Evolutionary conservation across 2,113 vertebrate species (phyloP).

Genomic region (Rhabdornis inornatus): DNA sequence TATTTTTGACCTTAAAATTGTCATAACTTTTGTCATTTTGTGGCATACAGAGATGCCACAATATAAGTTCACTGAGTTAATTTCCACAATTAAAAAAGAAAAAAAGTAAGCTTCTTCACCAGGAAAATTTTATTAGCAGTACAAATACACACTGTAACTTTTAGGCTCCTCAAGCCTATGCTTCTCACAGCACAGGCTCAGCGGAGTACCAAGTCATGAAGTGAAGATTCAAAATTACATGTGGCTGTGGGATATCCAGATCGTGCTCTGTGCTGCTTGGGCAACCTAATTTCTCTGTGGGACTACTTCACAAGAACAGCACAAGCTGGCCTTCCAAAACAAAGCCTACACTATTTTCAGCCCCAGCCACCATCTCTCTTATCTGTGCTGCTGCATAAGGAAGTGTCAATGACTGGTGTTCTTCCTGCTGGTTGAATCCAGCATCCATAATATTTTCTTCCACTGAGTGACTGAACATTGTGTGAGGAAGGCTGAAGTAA

Average conservation of each 20-base stretch:
- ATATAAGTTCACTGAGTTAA: neutral
- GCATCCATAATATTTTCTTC: neutral
- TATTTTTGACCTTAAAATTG: neutral
- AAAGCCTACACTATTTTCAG: neutral
- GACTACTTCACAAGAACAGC: neutral
- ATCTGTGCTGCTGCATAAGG: neutral
- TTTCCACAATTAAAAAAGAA: neutral
- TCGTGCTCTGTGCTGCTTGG: neutral
- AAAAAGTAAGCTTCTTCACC: neutral
- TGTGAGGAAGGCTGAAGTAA: neutral
- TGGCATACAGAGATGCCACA: neutral
- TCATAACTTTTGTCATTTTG: no score
- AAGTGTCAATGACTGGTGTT: neutral
- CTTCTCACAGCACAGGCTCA: neutral
- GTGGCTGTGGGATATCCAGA: neutral
- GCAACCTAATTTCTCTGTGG: neutral
- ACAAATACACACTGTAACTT: neutral
- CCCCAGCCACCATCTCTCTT: neutral
- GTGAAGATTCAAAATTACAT: neutral
- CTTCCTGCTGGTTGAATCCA: neutral
- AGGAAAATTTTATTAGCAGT: neutral
- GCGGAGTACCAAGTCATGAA: accelerated
- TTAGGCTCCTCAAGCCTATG: neutral
- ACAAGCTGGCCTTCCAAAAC: neutral
- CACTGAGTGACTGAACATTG: neutral